phyloP scores from a whole-genome alignment of 1,140 invertebrate species.

The Anastrepha ludens region DNA sequence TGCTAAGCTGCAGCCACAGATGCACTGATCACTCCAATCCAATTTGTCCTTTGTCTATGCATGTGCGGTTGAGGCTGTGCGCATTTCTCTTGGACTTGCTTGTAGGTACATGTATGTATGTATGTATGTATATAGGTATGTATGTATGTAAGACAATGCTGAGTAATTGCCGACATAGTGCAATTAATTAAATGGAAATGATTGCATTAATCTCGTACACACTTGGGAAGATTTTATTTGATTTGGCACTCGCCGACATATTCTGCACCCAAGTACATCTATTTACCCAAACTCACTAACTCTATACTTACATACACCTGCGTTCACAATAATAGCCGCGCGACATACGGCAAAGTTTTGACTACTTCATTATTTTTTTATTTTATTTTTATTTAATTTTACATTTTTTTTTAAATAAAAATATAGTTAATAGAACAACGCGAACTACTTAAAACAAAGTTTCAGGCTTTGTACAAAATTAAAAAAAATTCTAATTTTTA shows the following conservation, averaged over 20 bases:
- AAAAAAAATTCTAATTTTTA: too few species aligned
- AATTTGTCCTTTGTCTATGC: too few species aligned
- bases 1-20: background rate
- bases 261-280: background rate
- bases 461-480: too few species aligned
- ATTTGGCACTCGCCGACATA: background rate
- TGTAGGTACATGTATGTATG: background rate
- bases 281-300: too few species aligned
- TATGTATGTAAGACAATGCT: background rate
- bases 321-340: too few species aligned
- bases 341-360: too few species aligned
- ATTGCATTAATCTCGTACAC: background rate
- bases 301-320: too few species aligned
- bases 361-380: too few species aligned
- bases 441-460: too few species aligned
- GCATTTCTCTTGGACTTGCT: background rate
- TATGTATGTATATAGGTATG: background rate
- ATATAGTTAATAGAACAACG: too few species aligned
- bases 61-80: background rate
- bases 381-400: too few species aligned
- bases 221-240: constrained; percentile 24
- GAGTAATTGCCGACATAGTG: constrained; percentile 22
- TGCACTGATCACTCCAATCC: background rate
- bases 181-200: constrained; percentile 45
- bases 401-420: too few species aligned